Conservation (phyloP, 1,140 invertebrate species). For the Ceratitis capitata region DNA sequence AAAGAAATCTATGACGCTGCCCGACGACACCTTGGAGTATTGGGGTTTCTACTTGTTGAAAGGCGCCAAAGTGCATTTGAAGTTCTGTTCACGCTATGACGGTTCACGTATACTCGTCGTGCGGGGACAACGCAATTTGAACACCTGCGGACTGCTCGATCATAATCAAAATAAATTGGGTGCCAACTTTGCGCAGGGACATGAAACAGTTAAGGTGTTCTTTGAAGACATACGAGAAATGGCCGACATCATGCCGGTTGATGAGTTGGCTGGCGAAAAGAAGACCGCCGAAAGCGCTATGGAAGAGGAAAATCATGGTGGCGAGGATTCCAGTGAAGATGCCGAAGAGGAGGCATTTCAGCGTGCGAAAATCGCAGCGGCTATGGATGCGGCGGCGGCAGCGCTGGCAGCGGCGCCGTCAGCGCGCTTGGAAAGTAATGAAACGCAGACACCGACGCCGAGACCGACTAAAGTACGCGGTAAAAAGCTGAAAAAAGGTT, state of each 20-base stretch:
- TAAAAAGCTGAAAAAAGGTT: conserved; percentile 60
- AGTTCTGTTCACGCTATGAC: conserved; percentile 81
- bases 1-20: conserved; percentile 82
- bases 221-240: conserved; percentile 72
- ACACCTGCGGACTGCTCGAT: conserved; percentile 80
- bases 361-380: not conserved
- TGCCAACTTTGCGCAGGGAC: conserved; percentile 69
- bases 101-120: conserved; percentile 82
- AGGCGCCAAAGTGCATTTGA: conserved; percentile 78
- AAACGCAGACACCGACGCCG: not conserved
- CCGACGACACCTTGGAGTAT: conserved; percentile 87
- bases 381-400: not conserved
- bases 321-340: conserved; percentile 60
- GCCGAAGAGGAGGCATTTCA: not conserved
- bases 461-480: conserved; percentile 1
- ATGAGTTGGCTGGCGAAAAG: not conserved
- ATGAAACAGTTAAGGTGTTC: conserved; percentile 75
- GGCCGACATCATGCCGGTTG: conserved; percentile 39
- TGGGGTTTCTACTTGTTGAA: conserved; percentile 87
- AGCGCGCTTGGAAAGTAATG: not conserved
- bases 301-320: conserved; percentile 62
- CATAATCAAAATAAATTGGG: conserved; percentile 73
- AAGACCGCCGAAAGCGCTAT: conserved; percentile 39
- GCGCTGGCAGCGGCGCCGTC: not conserved
- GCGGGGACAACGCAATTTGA: conserved; percentile 77